Evolutionary conservation across 2,113 vertebrate genomes (phyloP).

Genomic region (Martes martes): DNA sequence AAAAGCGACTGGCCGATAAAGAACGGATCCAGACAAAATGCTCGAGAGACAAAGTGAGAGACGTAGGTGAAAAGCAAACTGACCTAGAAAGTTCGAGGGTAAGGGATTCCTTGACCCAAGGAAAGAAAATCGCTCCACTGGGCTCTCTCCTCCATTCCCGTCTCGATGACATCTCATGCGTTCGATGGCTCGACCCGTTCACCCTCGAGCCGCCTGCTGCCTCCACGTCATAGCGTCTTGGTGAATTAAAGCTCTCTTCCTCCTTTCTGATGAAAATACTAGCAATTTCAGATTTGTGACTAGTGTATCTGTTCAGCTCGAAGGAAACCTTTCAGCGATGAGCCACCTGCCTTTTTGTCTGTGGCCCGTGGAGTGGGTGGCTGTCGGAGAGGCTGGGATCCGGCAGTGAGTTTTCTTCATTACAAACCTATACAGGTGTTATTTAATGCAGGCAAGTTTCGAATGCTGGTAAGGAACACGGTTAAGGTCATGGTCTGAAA

Average conservation of each 20-base stretch:
- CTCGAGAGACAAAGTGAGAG: neutral
- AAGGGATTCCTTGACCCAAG: neutral
- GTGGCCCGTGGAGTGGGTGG: neutral
- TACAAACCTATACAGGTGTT: conserved; percentile 13
- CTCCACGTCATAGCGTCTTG: neutral
- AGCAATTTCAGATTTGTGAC: conserved; percentile 25
- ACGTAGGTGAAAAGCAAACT: neutral
- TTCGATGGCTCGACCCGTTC: neutral
- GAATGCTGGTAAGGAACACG: conserved; percentile 33
- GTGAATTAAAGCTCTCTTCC: conserved; percentile 40
- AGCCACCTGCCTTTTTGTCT: neutral
- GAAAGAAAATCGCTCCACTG: neutral
- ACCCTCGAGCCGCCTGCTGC: neutral
- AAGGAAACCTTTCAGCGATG: neutral
- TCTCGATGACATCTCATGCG: neutral
- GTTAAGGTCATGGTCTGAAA: conserved; percentile 67
- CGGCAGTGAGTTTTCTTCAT: conserved; percentile 22
- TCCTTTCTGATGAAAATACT: conserved; percentile 46
- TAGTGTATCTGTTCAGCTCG: neutral
- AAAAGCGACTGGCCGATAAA: neutral
- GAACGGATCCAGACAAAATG: neutral
- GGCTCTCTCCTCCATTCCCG: neutral
- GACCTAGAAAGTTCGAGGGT: neutral
- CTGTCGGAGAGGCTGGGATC: neutral
- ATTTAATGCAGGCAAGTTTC: conserved; percentile 49